Evolutionary conservation across 2,113 vertebrate genomes (phyloP).

Genomic region (Calidris pygmaea): DNA sequence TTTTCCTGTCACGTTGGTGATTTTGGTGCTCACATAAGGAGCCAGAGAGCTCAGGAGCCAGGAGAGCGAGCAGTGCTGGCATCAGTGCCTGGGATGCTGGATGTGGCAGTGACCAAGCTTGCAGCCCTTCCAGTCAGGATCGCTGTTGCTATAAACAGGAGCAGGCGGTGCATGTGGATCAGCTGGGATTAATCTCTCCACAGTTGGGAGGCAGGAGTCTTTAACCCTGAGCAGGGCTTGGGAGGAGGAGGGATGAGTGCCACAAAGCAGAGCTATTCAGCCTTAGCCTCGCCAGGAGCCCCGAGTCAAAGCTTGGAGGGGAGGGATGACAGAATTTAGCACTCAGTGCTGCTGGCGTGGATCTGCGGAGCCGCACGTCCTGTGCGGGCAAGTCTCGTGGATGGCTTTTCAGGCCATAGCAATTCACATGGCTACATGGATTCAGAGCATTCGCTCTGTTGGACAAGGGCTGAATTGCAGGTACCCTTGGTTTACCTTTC

Average conservation of each 20-base stretch:
- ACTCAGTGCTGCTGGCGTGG: neutral
- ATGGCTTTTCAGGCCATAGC: neutral
- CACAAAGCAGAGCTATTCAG: neutral
- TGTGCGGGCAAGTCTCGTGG: neutral
- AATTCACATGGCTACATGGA: neutral
- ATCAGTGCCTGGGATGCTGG: neutral
- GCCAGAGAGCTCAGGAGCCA: neutral
- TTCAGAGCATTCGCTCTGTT: neutral
- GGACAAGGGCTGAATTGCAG: neutral
- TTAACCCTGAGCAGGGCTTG: neutral
- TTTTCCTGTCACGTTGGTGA: neutral
- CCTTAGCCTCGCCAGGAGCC: neutral
- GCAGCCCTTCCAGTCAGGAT: neutral
- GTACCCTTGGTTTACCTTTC: neutral
- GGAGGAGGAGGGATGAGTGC: neutral
- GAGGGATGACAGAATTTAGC: neutral
- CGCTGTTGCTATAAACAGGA: neutral
- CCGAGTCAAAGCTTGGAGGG: neutral
- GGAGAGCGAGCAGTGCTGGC: neutral
- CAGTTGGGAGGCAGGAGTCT: neutral
- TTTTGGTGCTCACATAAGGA: neutral
- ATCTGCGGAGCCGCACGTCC: fast-evolving
- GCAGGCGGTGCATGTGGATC: neutral
- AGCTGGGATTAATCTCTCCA: neutral
- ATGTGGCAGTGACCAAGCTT: neutral